phyloP scores from a whole-genome alignment of 2,888 invertebrate genomes.

The Hemistola chrysoprasaria region DNA sequence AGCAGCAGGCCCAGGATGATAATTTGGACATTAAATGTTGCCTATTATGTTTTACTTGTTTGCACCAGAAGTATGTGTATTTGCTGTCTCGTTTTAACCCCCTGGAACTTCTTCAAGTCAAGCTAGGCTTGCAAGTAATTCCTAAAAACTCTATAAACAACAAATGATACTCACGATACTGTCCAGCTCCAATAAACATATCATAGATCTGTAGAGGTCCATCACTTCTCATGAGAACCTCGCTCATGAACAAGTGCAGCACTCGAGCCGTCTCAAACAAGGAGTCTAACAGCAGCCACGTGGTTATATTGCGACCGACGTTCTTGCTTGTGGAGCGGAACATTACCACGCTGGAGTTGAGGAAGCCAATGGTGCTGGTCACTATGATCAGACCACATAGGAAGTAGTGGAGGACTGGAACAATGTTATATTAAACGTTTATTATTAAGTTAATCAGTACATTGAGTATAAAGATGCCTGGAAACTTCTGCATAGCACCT shows the following conservation, averaged over 20 bases:
- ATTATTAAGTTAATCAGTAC: no score
- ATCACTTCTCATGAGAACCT: constrained; percentile 58
- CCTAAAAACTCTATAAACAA: no score
- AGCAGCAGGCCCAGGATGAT: no score
- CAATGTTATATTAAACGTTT: no score
- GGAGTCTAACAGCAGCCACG: constrained; percentile 69
- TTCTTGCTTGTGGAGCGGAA: constrained; percentile 52
- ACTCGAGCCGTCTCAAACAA: constrained; percentile 70
- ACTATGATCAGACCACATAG: constrained; percentile 61
- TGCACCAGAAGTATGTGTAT: no score
- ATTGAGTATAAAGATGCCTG: no score
- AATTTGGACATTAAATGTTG: no score
- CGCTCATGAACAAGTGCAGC: constrained; percentile 65
- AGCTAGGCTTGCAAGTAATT: no score
- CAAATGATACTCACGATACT: constrained; percentile 65
- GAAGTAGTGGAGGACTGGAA: constrained; percentile 64
- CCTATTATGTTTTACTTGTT: no score
- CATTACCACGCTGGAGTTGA: constrained; percentile 65
- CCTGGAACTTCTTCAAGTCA: no score
- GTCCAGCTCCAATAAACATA: constrained; percentile 59
- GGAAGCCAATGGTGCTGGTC: constrained; percentile 61
- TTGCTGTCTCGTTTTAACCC: no score
- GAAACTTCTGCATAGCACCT: no score
- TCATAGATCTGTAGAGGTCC: constrained; percentile 63
- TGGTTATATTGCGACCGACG: constrained; percentile 57